Percentiles rank a stretch among this genome's conserved stretches.
Evolutionary conservation across 37 sponge, comb jelly and placozoan species (phyloP).

Genomic region (Beroe forskalii): DNA sequence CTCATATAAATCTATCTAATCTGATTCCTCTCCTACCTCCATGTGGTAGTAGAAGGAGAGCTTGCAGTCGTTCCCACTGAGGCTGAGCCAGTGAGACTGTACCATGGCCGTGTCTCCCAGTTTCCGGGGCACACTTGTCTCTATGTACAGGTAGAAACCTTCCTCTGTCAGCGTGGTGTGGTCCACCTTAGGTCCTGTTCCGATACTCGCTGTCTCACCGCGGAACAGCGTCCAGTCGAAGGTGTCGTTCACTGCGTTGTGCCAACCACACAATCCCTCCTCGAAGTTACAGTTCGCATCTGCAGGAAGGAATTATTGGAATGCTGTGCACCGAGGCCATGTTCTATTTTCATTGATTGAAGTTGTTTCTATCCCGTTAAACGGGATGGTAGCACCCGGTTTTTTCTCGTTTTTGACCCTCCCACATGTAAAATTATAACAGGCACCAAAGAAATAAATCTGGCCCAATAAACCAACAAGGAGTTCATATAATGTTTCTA

Average conservation of each 20-base stretch:
- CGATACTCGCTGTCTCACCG: conserved; percentile 59
- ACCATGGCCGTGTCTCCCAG: background rate
- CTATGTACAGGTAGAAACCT: conserved; percentile 66
- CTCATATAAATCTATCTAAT: no score
- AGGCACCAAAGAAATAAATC: no score
- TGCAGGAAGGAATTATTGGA: background rate
- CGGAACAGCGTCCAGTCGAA: conserved; percentile 67
- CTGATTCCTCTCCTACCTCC: conserved; percentile 39
- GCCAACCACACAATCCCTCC: conserved; percentile 67
- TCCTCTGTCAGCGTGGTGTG: conserved; percentile 65
- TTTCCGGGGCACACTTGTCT: conserved; percentile 54
- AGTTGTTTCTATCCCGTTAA: no score
- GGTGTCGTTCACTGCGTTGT: conserved; percentile 30
- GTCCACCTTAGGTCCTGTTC: conserved; percentile 66
- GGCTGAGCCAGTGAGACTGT: conserved; percentile 49
- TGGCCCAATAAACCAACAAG: no score
- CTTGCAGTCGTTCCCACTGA: conserved; percentile 13
- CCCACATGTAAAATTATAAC: no score
- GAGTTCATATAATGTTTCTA: no score
- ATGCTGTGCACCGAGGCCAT: background rate
- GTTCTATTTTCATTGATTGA: no score
- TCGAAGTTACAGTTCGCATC: conserved; percentile 66
- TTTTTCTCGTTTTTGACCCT: no score
- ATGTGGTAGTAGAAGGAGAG: conserved; percentile 66
- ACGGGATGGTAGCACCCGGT: no score